Percentiles rank a stretch among this genome's conserved stretches.
phyloP scores from a whole-genome alignment of 2,797 vertebrate genomes.

The Hippocampus kuda region DNA sequence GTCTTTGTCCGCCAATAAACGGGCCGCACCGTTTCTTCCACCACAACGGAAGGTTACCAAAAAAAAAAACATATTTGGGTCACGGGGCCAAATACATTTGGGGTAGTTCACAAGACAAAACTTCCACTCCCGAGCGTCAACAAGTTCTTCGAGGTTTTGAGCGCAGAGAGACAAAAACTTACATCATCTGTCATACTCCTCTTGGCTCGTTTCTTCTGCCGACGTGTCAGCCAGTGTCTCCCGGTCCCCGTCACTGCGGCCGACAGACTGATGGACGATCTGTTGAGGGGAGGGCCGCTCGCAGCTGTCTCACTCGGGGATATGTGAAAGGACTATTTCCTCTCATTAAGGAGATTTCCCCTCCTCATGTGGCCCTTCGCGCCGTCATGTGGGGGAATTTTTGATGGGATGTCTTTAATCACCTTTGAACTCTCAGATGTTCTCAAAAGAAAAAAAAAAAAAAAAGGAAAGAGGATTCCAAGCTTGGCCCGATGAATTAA shows the following conservation, averaged over 20 bases:
- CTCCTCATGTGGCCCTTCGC: not conserved
- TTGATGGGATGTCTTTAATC: conserved; percentile 1
- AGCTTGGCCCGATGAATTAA: not conserved
- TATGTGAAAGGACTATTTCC: not conserved
- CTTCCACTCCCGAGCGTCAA: not conserved
- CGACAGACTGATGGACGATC: not conserved
- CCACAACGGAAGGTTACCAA: not conserved
- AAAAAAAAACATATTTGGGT: not conserved
- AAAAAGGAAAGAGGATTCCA: not conserved
- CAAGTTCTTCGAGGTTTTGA: not conserved
- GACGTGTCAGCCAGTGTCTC: not conserved
- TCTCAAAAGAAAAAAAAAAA: not conserved
- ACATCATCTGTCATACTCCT: not conserved
- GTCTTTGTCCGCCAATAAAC: too few species aligned
- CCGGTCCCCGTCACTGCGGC: not conserved
- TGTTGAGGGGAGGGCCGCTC: not conserved
- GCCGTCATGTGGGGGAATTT: not conserved
- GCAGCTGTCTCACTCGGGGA: not conserved
- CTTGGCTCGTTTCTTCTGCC: not conserved
- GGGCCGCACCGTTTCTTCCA: not conserved
- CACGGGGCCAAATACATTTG: not conserved
- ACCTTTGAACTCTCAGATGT: conserved; percentile 3
- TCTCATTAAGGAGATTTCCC: conserved; percentile 4
- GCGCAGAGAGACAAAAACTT: not conserved
- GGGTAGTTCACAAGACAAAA: not conserved